These are phyloP conservation scores for Drosophila jambulina DNA, from an alignment of 1,140 invertebrate genomes.

Conservation along the genomic window DNA sequence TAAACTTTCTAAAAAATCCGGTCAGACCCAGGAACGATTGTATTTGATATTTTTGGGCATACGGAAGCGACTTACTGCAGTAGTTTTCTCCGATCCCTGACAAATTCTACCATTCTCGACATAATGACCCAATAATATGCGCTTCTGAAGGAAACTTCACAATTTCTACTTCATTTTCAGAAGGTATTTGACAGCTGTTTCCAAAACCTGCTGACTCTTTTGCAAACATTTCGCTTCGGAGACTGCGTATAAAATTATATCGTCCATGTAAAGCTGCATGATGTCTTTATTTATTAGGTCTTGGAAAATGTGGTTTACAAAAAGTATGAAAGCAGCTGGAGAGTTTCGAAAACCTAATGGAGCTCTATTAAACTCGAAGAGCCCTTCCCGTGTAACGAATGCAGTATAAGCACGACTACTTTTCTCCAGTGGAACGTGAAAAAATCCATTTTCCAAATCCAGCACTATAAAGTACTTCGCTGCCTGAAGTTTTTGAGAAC, in stretches of 20 bases:
- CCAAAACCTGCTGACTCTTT: too few species aligned
- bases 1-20: too few species aligned
- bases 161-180: too few species aligned
- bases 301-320: not conserved
- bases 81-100: too few species aligned
- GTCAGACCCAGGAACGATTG: not conserved
- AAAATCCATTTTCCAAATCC: conserved; percentile 4
- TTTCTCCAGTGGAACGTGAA: not conserved
- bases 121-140: too few species aligned
- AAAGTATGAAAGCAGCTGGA: not conserved
- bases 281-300: not conserved
- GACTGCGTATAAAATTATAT: too few species aligned
- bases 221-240: too few species aligned
- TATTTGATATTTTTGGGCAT: conserved; percentile 6
- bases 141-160: too few species aligned
- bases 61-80: not conserved
- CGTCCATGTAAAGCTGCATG: too few species aligned
- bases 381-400: not conserved
- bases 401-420: not conserved
- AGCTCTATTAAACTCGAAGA: not conserved
- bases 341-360: not conserved
- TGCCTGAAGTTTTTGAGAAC: conserved; percentile 5
- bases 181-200: too few species aligned
- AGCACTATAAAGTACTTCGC: not conserved
- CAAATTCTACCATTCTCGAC: too few species aligned